These are phyloP conservation scores for Halocynthia roretzi DNA, from an alignment of 23 tunicate genomes.

Conservation along the genomic window DNA sequence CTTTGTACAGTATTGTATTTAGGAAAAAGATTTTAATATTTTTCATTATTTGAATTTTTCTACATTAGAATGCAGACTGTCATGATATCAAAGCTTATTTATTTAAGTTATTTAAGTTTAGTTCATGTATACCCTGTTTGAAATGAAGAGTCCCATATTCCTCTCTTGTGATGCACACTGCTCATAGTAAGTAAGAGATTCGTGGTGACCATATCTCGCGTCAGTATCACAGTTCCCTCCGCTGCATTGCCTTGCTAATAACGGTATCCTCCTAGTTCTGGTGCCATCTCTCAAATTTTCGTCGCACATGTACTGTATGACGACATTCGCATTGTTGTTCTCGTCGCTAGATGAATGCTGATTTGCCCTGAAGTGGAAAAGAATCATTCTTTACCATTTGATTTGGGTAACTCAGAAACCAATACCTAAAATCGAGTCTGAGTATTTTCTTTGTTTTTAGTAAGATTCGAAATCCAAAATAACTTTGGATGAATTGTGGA, in stretches of 20 bases:
- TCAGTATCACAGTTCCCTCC: slow-evolving; percentile 56
- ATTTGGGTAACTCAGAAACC: too few relatives aligned
- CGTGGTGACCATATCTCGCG: slow-evolving; percentile 70
- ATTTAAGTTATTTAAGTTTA: too few relatives aligned
- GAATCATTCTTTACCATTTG: too few relatives aligned
- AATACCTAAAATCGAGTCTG: too few relatives aligned
- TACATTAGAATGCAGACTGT: not conserved
- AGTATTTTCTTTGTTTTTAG: too few relatives aligned
- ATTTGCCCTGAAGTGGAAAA: slow-evolving; percentile 66
- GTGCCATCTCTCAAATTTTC: slow-evolving; percentile 72
- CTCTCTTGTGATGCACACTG: slow-evolving; percentile 55
- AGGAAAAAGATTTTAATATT: not conserved
- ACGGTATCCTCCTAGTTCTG: slow-evolving; percentile 47
- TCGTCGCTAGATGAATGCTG: slow-evolving; percentile 90
- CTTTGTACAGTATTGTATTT: not conserved
- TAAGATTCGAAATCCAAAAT: too few relatives aligned
- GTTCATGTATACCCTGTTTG: slow-evolving; percentile 39
- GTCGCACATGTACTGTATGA: slow-evolving; percentile 87
- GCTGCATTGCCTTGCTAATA: slow-evolving; percentile 40
- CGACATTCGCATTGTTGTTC: slow-evolving; percentile 70
- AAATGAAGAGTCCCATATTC: slow-evolving; percentile 67
- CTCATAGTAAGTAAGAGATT: slow-evolving; percentile 45
- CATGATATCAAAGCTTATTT: not conserved
- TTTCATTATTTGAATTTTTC: not conserved
- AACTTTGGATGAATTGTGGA: too few relatives aligned